phyloP scores from a whole-genome alignment of 2,888 invertebrate species.

The Drosophila limbata region DNA sequence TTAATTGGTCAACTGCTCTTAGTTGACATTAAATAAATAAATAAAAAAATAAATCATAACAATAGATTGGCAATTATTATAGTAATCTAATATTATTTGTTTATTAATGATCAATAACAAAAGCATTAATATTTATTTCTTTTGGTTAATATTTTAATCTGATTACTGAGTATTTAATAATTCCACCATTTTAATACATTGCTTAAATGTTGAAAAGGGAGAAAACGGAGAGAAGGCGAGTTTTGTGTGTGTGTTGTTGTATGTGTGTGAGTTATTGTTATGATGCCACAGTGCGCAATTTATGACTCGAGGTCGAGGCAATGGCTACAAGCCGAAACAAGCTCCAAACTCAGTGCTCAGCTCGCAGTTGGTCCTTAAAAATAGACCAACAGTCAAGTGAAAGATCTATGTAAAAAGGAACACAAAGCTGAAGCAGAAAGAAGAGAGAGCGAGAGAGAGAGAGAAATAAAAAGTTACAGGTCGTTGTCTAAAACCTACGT shows the following conservation, averaged over 20 bases:
- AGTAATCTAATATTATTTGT: no score
- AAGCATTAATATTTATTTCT: neutral
- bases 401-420: slow-evolving; percentile 4
- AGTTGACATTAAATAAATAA: no score
- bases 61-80: no score
- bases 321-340: slow-evolving; percentile 38
- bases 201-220: slow-evolving; percentile 9
- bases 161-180: slow-evolving; percentile 10
- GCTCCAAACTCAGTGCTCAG: slow-evolving; percentile 17
- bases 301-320: slow-evolving; percentile 71
- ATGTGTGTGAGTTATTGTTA: slow-evolving; percentile 76
- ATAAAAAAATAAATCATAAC: no score
- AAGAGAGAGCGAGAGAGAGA: slow-evolving; percentile 3
- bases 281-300: slow-evolving; percentile 77
- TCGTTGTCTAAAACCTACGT: slow-evolving; percentile 56
- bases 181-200: neutral
- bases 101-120: no score
- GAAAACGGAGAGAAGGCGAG: slow-evolving; percentile 2
- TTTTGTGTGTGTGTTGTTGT: slow-evolving; percentile 20
- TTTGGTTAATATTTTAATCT: neutral
- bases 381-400: slow-evolving; percentile 54
- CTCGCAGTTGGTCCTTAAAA: slow-evolving; percentile 61
- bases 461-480: slow-evolving; percentile 20
- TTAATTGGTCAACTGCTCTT: no score
- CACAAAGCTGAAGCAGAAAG: neutral